Evolutionary conservation across 2,797 vertebrate species (phyloP), one percentile per base, ranked within the genome.

Genomic region (Eidolon dupreanum): DNA sequence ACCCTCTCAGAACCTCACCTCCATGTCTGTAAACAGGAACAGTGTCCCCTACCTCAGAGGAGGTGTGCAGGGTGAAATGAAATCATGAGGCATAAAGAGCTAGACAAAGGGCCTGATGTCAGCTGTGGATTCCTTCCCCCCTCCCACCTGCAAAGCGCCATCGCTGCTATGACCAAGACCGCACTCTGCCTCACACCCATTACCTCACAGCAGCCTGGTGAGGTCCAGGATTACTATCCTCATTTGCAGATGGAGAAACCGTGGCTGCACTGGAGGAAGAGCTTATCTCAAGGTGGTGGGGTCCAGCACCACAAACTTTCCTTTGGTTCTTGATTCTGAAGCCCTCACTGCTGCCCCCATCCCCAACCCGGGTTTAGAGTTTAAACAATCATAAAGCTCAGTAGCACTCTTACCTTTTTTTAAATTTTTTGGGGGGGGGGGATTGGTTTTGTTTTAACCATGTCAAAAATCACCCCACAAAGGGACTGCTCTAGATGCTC

Each of bases 141-240:
- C 43, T 70, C 83, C 83, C 71, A 22, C 55, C 57, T 38, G 57
- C 88, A 84, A 43, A 68, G 84, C 4, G 3, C 59, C 8, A 33
- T 1, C 0, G 1, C 85, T 7, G 7, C 46, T 8, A 5, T 1
- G 10, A 66, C 16, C 2, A 33, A 10, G 33, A 31, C 5, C 22
- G 28, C 33, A 15, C 24, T 59, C 3, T 26, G 26, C 57, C 22
- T 9, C 4, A 5, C 3, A 5, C 49, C 26, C 19, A 6, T 11
- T 0, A 8, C 28, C 68, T 77, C n/a, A 0, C 24, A 17, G 65
- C 24, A 78, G 77, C 24, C 46, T 33, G 2, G 38, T 1, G 28
- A 74, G 46, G 51, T 3, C 12, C 41, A 36, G 49, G 26, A 8
- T 49, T 28, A 74, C 20, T 0, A 11, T 11, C n/a, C 26, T 61